Conservation (phyloP, 2,888 invertebrate species). For the Copidosoma aretas region DNA sequence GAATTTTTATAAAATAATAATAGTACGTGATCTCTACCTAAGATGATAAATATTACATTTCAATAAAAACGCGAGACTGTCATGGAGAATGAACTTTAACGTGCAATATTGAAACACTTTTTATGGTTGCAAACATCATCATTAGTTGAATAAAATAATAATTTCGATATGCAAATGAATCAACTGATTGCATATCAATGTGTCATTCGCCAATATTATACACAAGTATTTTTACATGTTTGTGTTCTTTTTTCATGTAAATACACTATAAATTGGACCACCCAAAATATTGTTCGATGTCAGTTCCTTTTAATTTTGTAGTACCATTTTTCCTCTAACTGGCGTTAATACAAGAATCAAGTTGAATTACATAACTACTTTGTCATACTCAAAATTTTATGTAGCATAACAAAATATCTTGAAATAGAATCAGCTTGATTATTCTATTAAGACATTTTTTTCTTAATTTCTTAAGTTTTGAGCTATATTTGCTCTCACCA, state of each 20-base stretch:
- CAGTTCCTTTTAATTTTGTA: constrained; percentile 42
- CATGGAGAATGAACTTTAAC: constrained; percentile 35
- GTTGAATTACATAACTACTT: not conserved
- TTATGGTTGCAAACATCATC: constrained; percentile 25
- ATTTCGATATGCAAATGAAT: constrained; percentile 23
- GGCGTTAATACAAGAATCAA: constrained; percentile 26
- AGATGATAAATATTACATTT: constrained; percentile 24
- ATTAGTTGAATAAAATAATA: constrained; percentile 18
- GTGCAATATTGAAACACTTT: constrained; percentile 30
- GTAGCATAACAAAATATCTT: not conserved
- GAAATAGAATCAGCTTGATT: constrained; percentile 5
- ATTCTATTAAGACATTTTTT: constrained; percentile 26
- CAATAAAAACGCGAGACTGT: constrained; percentile 38
- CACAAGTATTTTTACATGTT: constrained; percentile 39
- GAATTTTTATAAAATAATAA: constrained; percentile 33
- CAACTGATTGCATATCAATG: constrained; percentile 39
- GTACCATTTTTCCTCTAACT: constrained; percentile 38
- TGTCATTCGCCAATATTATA: constrained; percentile 40
- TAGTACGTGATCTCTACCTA: constrained; percentile 12
- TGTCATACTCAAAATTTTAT: not conserved
- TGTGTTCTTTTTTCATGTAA: constrained; percentile 42
- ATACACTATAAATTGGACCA: constrained; percentile 42
- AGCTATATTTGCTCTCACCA: constrained; percentile 36
- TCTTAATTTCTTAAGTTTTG: constrained; percentile 36
- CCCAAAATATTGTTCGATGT: constrained; percentile 41